A percentile compares a stretch with the other conserved stretches of the same genome.
Evolutionary conservation across 2,888 invertebrate species (phyloP).

Genomic region (Ditula angustiorana): DNA sequence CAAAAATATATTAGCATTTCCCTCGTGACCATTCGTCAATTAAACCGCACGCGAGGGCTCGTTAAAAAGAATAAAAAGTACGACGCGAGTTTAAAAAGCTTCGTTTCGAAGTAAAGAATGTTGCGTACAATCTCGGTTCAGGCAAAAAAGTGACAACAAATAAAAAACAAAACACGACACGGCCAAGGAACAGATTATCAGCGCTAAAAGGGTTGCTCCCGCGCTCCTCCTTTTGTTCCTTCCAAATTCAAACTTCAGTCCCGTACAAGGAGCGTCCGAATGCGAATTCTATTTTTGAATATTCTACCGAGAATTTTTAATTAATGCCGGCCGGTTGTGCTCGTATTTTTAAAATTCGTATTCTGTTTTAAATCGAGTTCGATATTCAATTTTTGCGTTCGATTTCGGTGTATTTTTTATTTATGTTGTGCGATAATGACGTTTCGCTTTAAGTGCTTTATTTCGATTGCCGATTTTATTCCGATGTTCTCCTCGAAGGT

Average conservation of each 20-base stretch:
- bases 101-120: conserved; percentile 85
- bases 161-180: conserved; percentile 79
- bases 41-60: conserved; percentile 76
- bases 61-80: conserved; percentile 79
- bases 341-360: conserved; percentile 84
- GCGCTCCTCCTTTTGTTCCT: conserved; percentile 83
- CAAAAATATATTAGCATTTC: conserved; percentile 67
- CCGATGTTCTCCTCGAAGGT: conserved; percentile 84
- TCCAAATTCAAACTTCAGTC: conserved; percentile 83
- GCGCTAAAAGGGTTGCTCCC: conserved; percentile 86
- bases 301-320: conserved; percentile 86
- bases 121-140: conserved; percentile 84
- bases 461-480: conserved; percentile 85
- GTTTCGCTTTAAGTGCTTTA: conserved; percentile 86
- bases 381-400: conserved; percentile 85
- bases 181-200: conserved; percentile 85
- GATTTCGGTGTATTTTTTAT: conserved; percentile 81
- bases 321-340: conserved; percentile 82
- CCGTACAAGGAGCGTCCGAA: conserved; percentile 85
- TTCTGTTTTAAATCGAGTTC: conserved; percentile 84
- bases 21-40: conserved; percentile 81
- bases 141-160: conserved; percentile 85
- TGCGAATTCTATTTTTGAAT: conserved; percentile 86
- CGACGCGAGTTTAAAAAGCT: conserved; percentile 79
- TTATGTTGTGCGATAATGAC: conserved; percentile 85